These are phyloP conservation scores for Meiosimyza platycephala DNA, from an alignment of 2,888 invertebrate genomes.

Conservation along the genomic window DNA sequence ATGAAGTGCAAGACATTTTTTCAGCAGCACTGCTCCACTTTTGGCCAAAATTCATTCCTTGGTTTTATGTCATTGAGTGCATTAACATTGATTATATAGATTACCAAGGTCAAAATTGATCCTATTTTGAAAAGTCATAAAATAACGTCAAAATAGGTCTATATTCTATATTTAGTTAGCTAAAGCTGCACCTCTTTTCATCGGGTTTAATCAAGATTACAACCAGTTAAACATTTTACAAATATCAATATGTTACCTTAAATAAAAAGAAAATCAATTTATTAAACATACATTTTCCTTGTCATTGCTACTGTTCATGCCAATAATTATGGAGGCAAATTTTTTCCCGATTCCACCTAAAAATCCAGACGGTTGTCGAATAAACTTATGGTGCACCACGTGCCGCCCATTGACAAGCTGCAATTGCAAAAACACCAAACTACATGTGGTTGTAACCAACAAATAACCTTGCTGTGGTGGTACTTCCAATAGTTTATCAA, in stretches of 20 bases:
- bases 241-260: not conserved
- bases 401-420: constrained; percentile 75
- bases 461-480: constrained; percentile 81
- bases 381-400: constrained; percentile 74
- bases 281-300: constrained; percentile 61
- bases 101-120: no score
- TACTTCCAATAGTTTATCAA: constrained; percentile 78
- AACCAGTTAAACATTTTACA: not conserved
- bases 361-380: constrained; percentile 83
- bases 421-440: constrained; percentile 79
- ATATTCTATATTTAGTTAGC: no score
- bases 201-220: not conserved
- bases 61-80: no score
- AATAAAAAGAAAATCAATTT: not conserved
- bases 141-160: no score
- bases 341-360: constrained; percentile 87
- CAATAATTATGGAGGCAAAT: constrained; percentile 66
- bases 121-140: no score
- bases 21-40: not conserved
- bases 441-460: constrained; percentile 92
- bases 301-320: constrained; percentile 62
- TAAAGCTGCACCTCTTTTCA: no score
- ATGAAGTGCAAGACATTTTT: not conserved
- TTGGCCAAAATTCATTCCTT: not conserved
- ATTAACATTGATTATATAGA: no score